These are phyloP conservation scores for Oscheius sp. DNA, from an alignment of 2,888 invertebrate species.

Conservation along the genomic window DNA sequence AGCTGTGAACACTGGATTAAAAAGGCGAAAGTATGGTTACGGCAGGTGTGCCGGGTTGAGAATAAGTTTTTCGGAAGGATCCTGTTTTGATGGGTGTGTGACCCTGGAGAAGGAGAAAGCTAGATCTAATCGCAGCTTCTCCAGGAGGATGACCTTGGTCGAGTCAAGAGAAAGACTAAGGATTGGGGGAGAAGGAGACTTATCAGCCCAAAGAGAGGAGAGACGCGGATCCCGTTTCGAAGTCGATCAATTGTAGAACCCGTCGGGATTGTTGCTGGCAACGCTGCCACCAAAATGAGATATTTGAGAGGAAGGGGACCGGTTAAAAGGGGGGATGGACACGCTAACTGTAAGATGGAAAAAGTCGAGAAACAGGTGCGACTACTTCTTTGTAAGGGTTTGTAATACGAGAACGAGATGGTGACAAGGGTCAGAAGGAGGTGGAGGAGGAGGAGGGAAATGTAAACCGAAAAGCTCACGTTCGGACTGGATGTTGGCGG, in stretches of 20 bases:
- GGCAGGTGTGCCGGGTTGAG: slow-evolving; percentile 39
- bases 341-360: slow-evolving; percentile 30
- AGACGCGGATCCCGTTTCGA: slow-evolving; percentile 22
- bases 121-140: slow-evolving; percentile 6
- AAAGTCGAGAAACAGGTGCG: slow-evolving; percentile 37
- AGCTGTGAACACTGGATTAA: not conserved
- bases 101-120: slow-evolving; percentile 24
- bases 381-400: not conserved
- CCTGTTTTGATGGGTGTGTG: slow-evolving; percentile 24
- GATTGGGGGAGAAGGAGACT: not conserved
- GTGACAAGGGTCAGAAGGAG: not conserved
- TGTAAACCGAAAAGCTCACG: slow-evolving; percentile 38
- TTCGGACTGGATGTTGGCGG: slow-evolving; percentile 35
- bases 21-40: not conserved
- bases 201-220: not conserved
- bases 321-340: not conserved
- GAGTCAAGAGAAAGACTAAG: slow-evolving; percentile 8
- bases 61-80: slow-evolving; percentile 32
- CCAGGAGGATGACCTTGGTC: slow-evolving; percentile 18
- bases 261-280: slow-evolving; percentile 21
- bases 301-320: not conserved
- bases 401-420: not conserved
- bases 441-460: slow-evolving; percentile 18
- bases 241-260: slow-evolving; percentile 23
- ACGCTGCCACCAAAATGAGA: not conserved